These are phyloP conservation scores for Percopsis omiscomaycus DNA, from an alignment of 2,797 vertebrate species.

Conservation along the genomic window DNA sequence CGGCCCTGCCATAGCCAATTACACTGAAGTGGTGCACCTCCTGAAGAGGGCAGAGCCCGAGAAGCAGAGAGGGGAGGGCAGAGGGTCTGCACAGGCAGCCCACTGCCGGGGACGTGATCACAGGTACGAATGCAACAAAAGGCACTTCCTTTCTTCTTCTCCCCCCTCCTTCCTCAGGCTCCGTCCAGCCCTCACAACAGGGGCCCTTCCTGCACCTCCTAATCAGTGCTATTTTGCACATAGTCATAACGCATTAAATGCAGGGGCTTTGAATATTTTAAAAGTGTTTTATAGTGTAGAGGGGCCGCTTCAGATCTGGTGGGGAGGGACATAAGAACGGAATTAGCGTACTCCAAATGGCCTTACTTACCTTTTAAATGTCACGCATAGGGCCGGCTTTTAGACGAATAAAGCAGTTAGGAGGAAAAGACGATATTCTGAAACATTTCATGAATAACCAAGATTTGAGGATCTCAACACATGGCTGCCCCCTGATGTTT, in stretches of 20 bases:
- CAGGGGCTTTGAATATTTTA: slow-evolving; percentile 79
- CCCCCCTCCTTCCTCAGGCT: slow-evolving; percentile 40
- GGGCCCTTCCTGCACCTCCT: slow-evolving; percentile 64
- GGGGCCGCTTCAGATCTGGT: slow-evolving; percentile 74
- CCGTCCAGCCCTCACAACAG: slow-evolving; percentile 57
- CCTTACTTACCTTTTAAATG: slow-evolving; percentile 85
- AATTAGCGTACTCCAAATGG: slow-evolving; percentile 81
- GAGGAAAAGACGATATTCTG: slow-evolving; percentile 73
- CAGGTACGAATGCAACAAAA: slow-evolving; percentile 79
- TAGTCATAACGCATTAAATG: slow-evolving; percentile 73
- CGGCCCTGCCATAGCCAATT: slow-evolving; percentile 92
- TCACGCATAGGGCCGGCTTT: slow-evolving; percentile 77
- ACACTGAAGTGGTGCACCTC: slow-evolving; percentile 88
- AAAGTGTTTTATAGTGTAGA: slow-evolving; percentile 75
- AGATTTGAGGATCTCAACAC: slow-evolving; percentile 77
- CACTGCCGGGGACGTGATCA: slow-evolving; percentile 80
- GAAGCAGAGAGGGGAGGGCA: slow-evolving; percentile 28
- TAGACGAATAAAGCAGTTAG: slow-evolving; percentile 73
- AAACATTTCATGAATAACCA: slow-evolving; percentile 78
- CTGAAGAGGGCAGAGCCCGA: slow-evolving; percentile 81
- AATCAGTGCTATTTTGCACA: slow-evolving; percentile 74
- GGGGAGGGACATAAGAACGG: slow-evolving; percentile 74
- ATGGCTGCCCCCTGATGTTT: slow-evolving; percentile 79
- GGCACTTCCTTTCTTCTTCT: slow-evolving; percentile 48
- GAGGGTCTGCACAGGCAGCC: slow-evolving; percentile 70